Base-by-base conservation (phyloP, 1,140 invertebrate species). In the Drosophila ogumai region DNA sequence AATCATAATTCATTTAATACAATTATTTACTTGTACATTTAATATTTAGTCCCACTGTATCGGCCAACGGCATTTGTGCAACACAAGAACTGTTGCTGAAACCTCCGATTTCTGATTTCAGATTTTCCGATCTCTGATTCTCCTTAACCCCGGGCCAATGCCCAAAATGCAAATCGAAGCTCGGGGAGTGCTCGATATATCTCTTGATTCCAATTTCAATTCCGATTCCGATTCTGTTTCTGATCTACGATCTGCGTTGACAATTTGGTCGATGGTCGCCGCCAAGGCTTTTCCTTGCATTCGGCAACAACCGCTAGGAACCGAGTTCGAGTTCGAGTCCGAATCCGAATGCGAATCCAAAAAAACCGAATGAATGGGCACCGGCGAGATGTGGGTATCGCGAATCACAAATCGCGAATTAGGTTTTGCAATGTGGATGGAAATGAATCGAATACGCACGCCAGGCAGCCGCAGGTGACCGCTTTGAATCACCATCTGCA, bases 231-330 rank as follows among this genome's bases (percentile, higher is more conserved):
- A 61, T 71, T 60, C 38, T 25, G 52, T 44, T 71, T 36, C n/a
- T 19, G 25, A 31, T 49, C 25, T 38, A 15, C 59, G 47, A 47
- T 54, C 17, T 25, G 46, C 55, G 36, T 47, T 64, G 55, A 36
- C 49, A 76, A 75, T 75, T 46, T 75, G 60, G 55, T 66, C 82
- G 82, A 74, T 78, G 78, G 50, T 71, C 81, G 59, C 28, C 28
- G 50, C 63, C 82, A 88, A 88, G 85, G 84, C 80, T 81, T 88
- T 88, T 87, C 80, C 84, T 77, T 68, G 54, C 65, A 40, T 25
- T 54, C 40, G 66, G 46, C 55, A 28, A 65, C 41, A 65, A 88
- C 84, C 84, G 84, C 84, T 87, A 82, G 44, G 40, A 54, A 31
- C 28, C 19, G 57, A 57, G 9, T 41, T 17, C n/a, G 38, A 64